Evolutionary conservation across 2,797 vertebrate genomes (phyloP), one percentile per base, ranked within the genome.

Genomic region (Lepilemur ruficaudatus): DNA sequence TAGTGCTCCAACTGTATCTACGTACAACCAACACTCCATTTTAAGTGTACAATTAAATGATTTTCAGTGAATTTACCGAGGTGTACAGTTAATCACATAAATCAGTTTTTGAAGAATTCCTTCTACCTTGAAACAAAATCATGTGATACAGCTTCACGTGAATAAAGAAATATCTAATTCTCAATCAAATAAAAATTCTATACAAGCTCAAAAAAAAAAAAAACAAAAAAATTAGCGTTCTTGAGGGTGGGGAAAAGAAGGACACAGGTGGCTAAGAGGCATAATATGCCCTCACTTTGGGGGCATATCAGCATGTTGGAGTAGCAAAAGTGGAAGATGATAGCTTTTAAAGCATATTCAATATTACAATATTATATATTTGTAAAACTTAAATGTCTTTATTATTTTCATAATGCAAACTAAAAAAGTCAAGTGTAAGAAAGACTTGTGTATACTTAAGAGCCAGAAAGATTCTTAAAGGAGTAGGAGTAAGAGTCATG

Each of bases 121-220:
- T 72, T 61, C 75, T 67, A 89, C 41, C 70, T 48, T 63, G 83
- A 96, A 96, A 95, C 63, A 95, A 91, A 96, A 81, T 70, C 86
- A 97, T 65, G 52, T 86, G 83, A 93, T 80, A 86, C 2, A 12
- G 83, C 38, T 87, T 96, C 95, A 69, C 0, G 4, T 72, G 59
- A 93, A 95, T 92, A 92, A 93, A 95, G 86, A 88, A 96, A 85
- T 67, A 85, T 52, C 52, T 17, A 87, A 84, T 81, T 96, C 75
- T 97, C 82, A 96, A 96, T 73, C 59, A 94, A 93, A 95, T 94
- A 76, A 83, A 93, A 96, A 83, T 85, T 91, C 87, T 89, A 75
- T 4, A 94, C 2, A 88, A 50, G 59, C 43, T 96, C 63, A 80
- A 38, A 38, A 38, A 38, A 38, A 38, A 38, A 38, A 38, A 38